Conservation (phyloP, 2,797 vertebrate genomes). For the Notamacropus eugenii region DNA sequence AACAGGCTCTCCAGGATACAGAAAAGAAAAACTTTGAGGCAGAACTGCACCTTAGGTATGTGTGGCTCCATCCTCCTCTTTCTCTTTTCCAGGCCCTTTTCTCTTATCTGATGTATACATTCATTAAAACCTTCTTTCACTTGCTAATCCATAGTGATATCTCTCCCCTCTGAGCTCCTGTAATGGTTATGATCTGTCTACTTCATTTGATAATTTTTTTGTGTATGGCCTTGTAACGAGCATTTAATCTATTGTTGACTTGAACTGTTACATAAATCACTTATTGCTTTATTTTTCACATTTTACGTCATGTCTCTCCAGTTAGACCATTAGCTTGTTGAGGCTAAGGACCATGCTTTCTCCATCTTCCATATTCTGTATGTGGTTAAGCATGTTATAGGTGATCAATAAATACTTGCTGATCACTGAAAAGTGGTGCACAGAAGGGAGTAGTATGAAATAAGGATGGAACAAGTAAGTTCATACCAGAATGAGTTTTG, state of each 20-base stretch:
- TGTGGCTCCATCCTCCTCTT: rapidly evolving
- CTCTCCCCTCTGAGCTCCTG: neutral
- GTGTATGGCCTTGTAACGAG: neutral
- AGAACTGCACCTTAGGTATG: slow-evolving; percentile 63
- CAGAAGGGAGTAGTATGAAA: neutral
- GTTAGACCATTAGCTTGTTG: neutral
- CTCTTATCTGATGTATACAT: neutral
- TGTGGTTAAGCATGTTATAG: neutral
- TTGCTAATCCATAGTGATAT: neutral
- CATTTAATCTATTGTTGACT: neutral
- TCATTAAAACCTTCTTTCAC: neutral
- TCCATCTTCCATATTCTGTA: neutral
- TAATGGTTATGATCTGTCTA: neutral
- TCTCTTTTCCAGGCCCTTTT: neutral
- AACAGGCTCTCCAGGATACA: slow-evolving; percentile 61
- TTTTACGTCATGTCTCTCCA: neutral
- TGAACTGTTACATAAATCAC: neutral
- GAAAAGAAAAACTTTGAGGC: slow-evolving; percentile 49
- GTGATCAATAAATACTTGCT: neutral
- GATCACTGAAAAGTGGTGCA: neutral
- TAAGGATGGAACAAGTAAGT: neutral
- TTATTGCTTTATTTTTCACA: neutral
- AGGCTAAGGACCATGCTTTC: neutral
- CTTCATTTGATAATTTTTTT: neutral
- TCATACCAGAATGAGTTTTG: neutral